A percentile compares a stretch with the other conserved stretches of the same genome.
These are phyloP conservation scores for Drosophila imparisetae DNA, from an alignment of 2,888 invertebrate species.

Conservation along the genomic window DNA sequence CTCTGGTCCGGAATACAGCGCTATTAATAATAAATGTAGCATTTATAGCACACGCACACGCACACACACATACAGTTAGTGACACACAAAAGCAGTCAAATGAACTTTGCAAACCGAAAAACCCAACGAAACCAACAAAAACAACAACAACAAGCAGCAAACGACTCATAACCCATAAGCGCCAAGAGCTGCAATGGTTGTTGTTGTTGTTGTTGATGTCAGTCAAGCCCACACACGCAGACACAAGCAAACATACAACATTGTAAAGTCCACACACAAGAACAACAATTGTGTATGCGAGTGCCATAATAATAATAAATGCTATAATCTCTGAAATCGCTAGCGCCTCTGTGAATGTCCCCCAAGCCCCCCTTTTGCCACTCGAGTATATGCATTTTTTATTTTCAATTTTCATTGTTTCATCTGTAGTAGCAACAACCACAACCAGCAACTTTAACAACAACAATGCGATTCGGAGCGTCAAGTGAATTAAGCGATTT, in stretches of 20 bases:
- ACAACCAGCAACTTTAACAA: slow-evolving; percentile 28
- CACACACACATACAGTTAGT: slow-evolving; percentile 15
- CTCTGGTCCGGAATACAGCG: slow-evolving; percentile 74
- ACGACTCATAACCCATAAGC: slow-evolving; percentile 37
- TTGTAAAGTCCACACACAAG: slow-evolving; percentile 18
- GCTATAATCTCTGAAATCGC: slow-evolving; percentile 72
- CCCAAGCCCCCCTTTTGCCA: slow-evolving; percentile 9
- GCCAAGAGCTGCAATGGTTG: slow-evolving; percentile 44
- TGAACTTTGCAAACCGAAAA: slow-evolving; percentile 75
- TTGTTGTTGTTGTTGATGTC: slow-evolving; percentile 30
- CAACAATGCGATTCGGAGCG: slow-evolving; percentile 64
- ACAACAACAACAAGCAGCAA: slow-evolving; percentile 21
- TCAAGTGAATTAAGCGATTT: slow-evolving; percentile 80
- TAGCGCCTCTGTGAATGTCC: slow-evolving; percentile 33
- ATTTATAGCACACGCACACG: slow-evolving; percentile 41
- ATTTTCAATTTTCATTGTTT: slow-evolving; percentile 78
- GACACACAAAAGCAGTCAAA: slow-evolving; percentile 59
- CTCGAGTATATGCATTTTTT: slow-evolving; percentile 63
- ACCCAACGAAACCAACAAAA: slow-evolving; percentile 31
- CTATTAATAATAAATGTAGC: slow-evolving; percentile 81
- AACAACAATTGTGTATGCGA: slow-evolving; percentile 40
- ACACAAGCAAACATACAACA: slow-evolving; percentile 34
- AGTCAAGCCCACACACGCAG: slow-evolving; percentile 14
- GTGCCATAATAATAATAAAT: slow-evolving; percentile 79
- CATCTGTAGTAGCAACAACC: slow-evolving; percentile 56